Evolutionary conservation across 2,797 vertebrate genomes (phyloP), one percentile per base, ranked within the genome.

Genomic region (Epinephelus malabaricus): DNA sequence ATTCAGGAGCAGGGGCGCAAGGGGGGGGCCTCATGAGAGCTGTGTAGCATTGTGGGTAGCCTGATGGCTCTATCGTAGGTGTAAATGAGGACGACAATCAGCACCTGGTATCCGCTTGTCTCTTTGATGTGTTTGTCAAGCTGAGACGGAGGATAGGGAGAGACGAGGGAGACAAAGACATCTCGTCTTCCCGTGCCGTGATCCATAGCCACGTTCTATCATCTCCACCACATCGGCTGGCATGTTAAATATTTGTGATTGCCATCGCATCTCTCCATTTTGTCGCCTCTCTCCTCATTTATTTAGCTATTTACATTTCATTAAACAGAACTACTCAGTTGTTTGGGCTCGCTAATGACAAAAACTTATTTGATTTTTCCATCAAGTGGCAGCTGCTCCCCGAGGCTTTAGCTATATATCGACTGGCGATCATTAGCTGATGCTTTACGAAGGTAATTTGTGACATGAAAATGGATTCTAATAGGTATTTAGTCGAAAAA

Each of bases 61-160:
- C 71, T 86, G 90, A 92, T 77, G 84, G 79, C 84, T 93, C 88
- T 86, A 91, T 91, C 67, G 40, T 66, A 38, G 79, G 49, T 82
- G 78, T 66, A 83, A 87, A 87, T 69, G 66, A 80, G 73, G 13
- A 10, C 63, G 66, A 50, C 72, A 50, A 77, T 78, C 76, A 58
- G 83, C 75, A 79, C 71, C 81, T 68, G 76, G 59, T 66, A 54
- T 70, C 78, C 11, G 15, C 72, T 83, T 73, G 73, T 84, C 67
- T 87, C 62, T 66, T 68, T 79, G 85, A 89, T 59, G 56, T 69
- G 79, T 79, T 79, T 67, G 49, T 69, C 69, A 51, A 69, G 66
- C 66, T 23, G 58, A 80, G 75, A 30, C 19, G 9, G 34, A 62
- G 38, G 18, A 12, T 8, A 67, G 34, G 58, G 55, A 43, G 13